Evolutionary conservation across 1,140 invertebrate genomes (phyloP).

Genomic region (Sinella curviseta): DNA sequence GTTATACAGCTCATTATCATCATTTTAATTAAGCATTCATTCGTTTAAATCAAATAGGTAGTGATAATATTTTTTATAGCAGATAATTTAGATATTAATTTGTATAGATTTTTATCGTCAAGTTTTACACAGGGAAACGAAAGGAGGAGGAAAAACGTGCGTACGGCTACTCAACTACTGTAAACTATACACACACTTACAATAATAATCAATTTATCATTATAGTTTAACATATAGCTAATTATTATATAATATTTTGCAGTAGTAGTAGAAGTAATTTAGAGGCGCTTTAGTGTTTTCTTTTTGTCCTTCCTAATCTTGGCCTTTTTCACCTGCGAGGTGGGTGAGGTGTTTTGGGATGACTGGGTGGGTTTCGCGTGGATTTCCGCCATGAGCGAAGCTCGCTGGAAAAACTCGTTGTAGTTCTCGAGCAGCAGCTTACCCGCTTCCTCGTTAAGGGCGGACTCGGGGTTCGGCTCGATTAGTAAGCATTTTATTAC

Average conservation of each 20-base stretch:
- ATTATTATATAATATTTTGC: not conserved
- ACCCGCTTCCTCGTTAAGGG: constrained; percentile 90
- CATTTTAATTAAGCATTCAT: no score
- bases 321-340: constrained; percentile 32
- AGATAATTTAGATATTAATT: no score
- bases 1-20: no score
- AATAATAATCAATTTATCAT: no score
- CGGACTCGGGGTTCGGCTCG: constrained; percentile 91
- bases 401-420: constrained; percentile 84
- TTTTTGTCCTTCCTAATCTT: constrained; percentile 47
- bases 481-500: constrained; percentile 90
- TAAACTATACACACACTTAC: no score
- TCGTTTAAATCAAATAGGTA: no score
- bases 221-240: no score
- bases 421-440: constrained; percentile 87
- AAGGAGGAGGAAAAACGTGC: no score
- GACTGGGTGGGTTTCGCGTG: constrained; percentile 65
- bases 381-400: constrained; percentile 92
- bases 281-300: constrained; percentile 49
- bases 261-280: constrained; percentile 4
- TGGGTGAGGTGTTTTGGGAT: constrained; percentile 24
- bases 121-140: no score
- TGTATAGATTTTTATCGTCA: no score
- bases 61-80: no score
- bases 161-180: no score